Evolutionary conservation across 2,113 vertebrate species (phyloP).

Genomic region (Plestiodon gilberti): DNA sequence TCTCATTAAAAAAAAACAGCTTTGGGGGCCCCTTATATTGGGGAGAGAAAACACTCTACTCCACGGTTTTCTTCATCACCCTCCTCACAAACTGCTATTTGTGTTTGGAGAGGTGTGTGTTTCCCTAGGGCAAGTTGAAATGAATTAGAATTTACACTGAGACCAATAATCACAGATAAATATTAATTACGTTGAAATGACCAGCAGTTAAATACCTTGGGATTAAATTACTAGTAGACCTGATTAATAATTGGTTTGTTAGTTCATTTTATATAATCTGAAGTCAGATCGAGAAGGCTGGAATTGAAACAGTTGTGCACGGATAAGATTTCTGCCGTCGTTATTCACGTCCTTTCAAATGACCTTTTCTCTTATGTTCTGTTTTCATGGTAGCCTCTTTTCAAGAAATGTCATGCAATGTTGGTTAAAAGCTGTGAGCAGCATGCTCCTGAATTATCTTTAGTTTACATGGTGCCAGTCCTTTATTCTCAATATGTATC

Average conservation of each 20-base stretch:
- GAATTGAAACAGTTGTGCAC: not conserved
- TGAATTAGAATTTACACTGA: not conserved
- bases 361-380: not conserved
- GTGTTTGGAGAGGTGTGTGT: too few relatives aligned
- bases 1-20: constrained; percentile 22
- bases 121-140: not conserved
- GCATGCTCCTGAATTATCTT: not conserved
- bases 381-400: not conserved
- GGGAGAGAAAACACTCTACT: too few relatives aligned
- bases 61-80: too few relatives aligned
- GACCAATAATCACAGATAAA: not conserved
- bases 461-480: not conserved
- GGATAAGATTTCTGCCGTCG: not conserved
- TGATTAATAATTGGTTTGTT: not conserved
- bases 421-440: not conserved
- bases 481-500: not conserved
- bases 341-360: not conserved
- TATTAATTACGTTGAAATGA: not conserved
- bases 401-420: not conserved
- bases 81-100: too few relatives aligned
- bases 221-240: not conserved
- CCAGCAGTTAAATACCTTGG: not conserved
- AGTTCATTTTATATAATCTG: not conserved
- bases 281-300: not conserved
- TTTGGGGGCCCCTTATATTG: too few relatives aligned